Conservation (phyloP, 2,797 vertebrate genomes). For the Crax fasciolata region DNA sequence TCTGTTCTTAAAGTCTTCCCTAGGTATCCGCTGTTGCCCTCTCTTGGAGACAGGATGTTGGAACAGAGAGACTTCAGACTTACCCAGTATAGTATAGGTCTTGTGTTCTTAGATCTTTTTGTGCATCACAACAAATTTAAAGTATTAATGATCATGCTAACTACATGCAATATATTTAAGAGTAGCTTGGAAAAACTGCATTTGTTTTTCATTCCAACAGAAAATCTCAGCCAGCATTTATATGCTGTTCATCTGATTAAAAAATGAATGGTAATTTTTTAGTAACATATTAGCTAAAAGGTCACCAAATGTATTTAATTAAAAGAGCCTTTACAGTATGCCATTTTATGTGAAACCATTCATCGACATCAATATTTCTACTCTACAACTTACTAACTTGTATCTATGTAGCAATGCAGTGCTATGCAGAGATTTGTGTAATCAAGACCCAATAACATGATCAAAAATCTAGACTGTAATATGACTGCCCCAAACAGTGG, state of each 20-base stretch:
- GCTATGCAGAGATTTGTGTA: not conserved
- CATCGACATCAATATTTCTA: not conserved
- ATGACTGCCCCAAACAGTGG: not conserved
- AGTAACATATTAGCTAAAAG: not conserved
- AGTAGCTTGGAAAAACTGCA: not conserved
- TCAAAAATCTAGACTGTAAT: not conserved
- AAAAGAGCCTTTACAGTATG: not conserved
- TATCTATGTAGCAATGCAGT: not conserved
- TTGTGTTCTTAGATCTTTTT: not conserved
- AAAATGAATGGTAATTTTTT: not conserved
- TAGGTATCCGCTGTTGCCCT: not conserved
- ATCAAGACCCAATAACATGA: not conserved
- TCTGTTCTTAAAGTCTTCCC: not conserved
- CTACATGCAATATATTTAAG: not conserved
- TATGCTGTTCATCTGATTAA: not conserved
- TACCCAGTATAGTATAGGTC: not conserved
- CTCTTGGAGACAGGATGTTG: not conserved
- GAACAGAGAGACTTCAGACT: not conserved
- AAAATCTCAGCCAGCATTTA: not conserved
- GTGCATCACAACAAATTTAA: not conserved
- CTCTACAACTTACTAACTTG: not conserved
- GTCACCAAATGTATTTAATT: not conserved
- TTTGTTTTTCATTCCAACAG: not conserved
- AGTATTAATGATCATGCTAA: not conserved
- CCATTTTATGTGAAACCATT: not conserved